A percentile compares a stretch with the other conserved stretches of the same genome.
Evolutionary conservation across 2,113 vertebrate genomes (phyloP).

Genomic region (Cranoglanis bouderius): DNA sequence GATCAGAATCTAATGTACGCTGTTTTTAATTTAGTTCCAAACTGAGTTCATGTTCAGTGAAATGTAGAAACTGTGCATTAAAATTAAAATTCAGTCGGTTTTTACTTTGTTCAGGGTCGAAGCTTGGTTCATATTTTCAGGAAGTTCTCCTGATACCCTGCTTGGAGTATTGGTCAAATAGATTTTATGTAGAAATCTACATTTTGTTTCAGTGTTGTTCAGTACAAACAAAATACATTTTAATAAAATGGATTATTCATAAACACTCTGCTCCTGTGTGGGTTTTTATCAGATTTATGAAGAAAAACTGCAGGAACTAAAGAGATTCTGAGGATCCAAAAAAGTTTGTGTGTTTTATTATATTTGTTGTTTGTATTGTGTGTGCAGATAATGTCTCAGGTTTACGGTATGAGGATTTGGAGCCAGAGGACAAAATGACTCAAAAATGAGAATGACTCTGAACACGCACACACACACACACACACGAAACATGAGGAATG

Average conservation of each 20-base stretch:
- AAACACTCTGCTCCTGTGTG: not conserved
- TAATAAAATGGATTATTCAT: constrained; percentile 46
- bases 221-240: constrained; percentile 44
- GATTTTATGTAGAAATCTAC: constrained; percentile 44
- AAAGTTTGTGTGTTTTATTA: not conserved
- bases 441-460: too few relatives aligned
- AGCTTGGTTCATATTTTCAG: constrained; percentile 15
- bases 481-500: too few relatives aligned
- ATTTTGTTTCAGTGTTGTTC: constrained; percentile 46
- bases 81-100: not conserved
- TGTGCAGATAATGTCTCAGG: too few relatives aligned
- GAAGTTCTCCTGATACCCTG: constrained; percentile 9
- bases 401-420: too few relatives aligned
- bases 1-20: not conserved
- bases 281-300: constrained; percentile 69
- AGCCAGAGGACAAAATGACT: too few relatives aligned
- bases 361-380: too few relatives aligned
- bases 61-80: not conserved
- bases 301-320: constrained; percentile 62
- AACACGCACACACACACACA: too few relatives aligned
- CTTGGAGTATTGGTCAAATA: constrained; percentile 34
- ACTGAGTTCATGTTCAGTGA: constrained; percentile 7
- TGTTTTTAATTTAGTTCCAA: constrained; percentile 8
- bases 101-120: constrained; percentile 1
- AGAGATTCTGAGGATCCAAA: not conserved